Evolutionary conservation across 2,113 vertebrate species (phyloP), one percentile per base, ranked within the genome.

Genomic region (Phalacrocorax pelagicus): DNA sequence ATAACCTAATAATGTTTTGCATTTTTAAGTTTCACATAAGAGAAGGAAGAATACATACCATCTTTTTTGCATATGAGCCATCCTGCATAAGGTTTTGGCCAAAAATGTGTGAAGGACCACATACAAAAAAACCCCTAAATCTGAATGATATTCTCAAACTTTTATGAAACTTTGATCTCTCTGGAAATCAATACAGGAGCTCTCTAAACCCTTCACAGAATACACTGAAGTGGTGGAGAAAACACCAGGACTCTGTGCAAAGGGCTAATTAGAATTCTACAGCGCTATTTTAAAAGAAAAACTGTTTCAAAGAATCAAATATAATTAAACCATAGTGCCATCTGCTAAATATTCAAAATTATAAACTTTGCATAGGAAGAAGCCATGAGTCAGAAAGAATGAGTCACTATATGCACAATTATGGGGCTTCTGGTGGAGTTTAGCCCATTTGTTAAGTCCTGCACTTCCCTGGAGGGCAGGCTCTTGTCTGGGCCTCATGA

Each of bases 311-410:
- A 71, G 32, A 69, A 62, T 19, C 32, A 21, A 30, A 27, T 51
- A 32, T 46, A 86, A 93, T 87, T 72, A 90, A 78, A 70, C 42
- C 36, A 17, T 0, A 1, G 58, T 63, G 59, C 77, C 75, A 89
- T 85, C 86, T 94, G 52, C 66, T 72, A 89, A 44, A 40, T 75
- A 81, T 20, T 87, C 3, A 74, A 86, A 95, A 84, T 81, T 17
- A 86, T 0, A 49, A 62, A 54, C 42, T 86, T 72, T 70, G 61
- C 67, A 89, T 58, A 61, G 75, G 59, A 80, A 94, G 67, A 92
- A 88, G 67, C 46, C 62, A 6, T 40, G 54, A 93, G 8, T 46
- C 82, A 90, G 62, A 59, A 65, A 36, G 34, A 40, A 44, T 61
- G 67, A 97, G 36, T 86, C 86, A 86, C 46, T 22, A 15, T 19